A percentile compares a stretch with the other conserved stretches of the same genome.
phyloP scores from a whole-genome alignment of 1,140 invertebrate species.

The Drosophila pruinosa region DNA sequence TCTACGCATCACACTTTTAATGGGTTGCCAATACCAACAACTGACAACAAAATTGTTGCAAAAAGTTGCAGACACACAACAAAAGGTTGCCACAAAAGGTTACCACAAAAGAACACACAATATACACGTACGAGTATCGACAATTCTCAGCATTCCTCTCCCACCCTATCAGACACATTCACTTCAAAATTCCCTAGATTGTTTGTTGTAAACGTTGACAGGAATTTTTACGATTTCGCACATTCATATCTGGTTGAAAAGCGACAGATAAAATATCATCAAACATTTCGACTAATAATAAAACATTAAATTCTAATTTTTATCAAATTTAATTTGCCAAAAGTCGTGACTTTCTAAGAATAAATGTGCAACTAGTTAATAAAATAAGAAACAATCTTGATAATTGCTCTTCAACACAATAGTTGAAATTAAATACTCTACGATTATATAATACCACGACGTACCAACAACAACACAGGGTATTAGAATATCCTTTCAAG shows the following conservation, averaged over 20 bases:
- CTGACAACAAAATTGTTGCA: constrained; percentile 2
- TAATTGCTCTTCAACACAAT: too few species aligned
- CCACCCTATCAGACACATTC: background rate
- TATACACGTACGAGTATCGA: background rate
- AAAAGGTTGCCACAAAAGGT: constrained; percentile 34
- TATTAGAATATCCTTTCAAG: background rate
- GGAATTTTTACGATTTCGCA: constrained; percentile 15
- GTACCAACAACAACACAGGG: too few species aligned
- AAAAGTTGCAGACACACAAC: background rate
- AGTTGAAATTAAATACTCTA: too few species aligned
- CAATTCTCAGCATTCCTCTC: constrained; percentile 1
- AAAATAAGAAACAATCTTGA: too few species aligned
- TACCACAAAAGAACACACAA: constrained; percentile 27
- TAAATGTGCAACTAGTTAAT: too few species aligned
- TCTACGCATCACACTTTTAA: constrained; percentile 12
- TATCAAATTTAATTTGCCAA: background rate
- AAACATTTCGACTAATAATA: background rate
- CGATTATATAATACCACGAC: too few species aligned
- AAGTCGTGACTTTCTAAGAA: too few species aligned
- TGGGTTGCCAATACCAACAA: constrained; percentile 35
- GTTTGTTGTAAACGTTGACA: constrained; percentile 13
- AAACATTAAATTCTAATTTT: background rate
- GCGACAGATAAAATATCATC: background rate
- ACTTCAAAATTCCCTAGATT: constrained; percentile 1
- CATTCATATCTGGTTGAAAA: constrained; percentile 11